Percentiles rank a stretch among this genome's conserved stretches.
Conservation (phyloP, 2,113 vertebrate species). For the Tachycineta bicolor region DNA sequence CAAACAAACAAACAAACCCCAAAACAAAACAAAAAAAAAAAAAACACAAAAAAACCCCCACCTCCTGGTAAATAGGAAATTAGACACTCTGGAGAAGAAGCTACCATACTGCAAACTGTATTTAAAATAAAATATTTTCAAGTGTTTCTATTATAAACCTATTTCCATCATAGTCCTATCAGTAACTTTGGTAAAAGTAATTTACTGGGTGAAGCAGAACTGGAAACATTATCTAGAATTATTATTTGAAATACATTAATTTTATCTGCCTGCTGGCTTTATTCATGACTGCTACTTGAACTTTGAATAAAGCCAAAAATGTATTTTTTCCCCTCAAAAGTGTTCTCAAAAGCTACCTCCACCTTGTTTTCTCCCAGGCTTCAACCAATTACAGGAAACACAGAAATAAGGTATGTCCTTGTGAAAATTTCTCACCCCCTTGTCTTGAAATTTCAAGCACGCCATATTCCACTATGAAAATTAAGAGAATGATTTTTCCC, state of each 20-base stretch:
- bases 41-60: neutral
- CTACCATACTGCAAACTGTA: neutral
- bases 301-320: neutral
- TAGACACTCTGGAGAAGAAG: neutral
- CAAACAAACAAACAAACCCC: too few species aligned
- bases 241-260: conserved; percentile 53
- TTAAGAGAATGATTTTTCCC: neutral
- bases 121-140: neutral
- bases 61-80: neutral
- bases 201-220: conserved; percentile 49
- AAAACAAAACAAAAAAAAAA: too few species aligned
- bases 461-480: neutral
- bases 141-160: neutral
- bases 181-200: conserved; percentile 31
- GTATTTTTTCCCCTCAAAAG: neutral
- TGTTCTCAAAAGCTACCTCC: neutral
- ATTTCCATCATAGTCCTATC: neutral
- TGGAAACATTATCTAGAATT: conserved; percentile 25
- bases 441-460: neutral
- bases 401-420: neutral
- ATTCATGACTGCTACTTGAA: neutral
- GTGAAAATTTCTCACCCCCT: neutral
- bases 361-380: neutral
- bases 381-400: neutral
- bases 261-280: neutral